These are phyloP conservation scores for Nowickia ferox DNA, from an alignment of 2,888 invertebrate species.

Conservation along the genomic window DNA sequence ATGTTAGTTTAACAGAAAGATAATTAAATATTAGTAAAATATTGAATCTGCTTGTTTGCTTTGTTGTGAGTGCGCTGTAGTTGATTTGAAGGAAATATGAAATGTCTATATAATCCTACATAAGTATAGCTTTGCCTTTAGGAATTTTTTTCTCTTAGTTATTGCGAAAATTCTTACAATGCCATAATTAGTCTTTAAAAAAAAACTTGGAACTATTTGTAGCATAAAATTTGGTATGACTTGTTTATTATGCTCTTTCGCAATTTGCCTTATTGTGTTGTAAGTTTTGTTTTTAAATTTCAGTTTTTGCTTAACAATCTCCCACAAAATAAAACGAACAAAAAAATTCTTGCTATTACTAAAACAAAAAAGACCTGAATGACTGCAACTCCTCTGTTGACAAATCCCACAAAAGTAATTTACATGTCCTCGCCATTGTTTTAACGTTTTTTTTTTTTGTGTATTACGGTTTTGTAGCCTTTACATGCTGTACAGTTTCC, in stretches of 20 bases:
- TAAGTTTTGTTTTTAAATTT: slow-evolving; percentile 3
- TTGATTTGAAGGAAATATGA: slow-evolving; percentile 7
- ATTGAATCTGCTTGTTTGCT: slow-evolving; percentile 30
- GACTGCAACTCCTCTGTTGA: slow-evolving; percentile 53
- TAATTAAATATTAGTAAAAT: slow-evolving; percentile 64
- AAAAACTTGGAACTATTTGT: neutral
- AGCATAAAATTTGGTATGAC: neutral
- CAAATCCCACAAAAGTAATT: slow-evolving; percentile 74
- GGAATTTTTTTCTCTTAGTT: neutral
- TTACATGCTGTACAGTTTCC: slow-evolving; percentile 21
- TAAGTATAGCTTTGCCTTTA: neutral
- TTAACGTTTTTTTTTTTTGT: slow-evolving; percentile 42
- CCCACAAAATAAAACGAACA: neutral
- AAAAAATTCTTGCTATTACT: neutral
- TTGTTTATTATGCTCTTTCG: neutral
- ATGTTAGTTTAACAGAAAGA: slow-evolving; percentile 46
- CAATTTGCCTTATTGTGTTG: slow-evolving; percentile 44
- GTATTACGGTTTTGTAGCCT: slow-evolving; percentile 36
- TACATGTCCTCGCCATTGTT: slow-evolving; percentile 72
- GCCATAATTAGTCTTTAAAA: too few species aligned
- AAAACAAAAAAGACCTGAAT: slow-evolving; percentile 31
- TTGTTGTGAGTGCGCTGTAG: neutral
- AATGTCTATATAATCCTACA: neutral
- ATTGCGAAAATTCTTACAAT: neutral
- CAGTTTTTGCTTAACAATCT: neutral